A percentile compares a stretch with the other conserved stretches of the same genome.
Conservation (phyloP, 2,888 invertebrate genomes). For the Chesias legatella region DNA sequence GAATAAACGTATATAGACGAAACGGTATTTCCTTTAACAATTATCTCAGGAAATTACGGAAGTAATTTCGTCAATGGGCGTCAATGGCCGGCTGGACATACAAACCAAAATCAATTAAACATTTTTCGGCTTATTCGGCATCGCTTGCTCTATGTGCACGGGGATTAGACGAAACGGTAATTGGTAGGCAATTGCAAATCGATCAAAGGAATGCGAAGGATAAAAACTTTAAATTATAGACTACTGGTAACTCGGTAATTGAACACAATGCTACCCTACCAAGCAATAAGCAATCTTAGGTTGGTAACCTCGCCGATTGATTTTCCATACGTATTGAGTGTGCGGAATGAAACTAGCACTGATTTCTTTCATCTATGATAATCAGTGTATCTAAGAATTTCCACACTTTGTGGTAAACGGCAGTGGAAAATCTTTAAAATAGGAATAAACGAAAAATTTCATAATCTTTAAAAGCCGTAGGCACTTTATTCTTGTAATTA, state of each 20-base stretch:
- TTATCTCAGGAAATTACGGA: no score
- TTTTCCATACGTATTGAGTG: constrained; percentile 32
- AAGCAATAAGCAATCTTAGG: constrained; percentile 51
- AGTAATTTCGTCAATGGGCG: no score
- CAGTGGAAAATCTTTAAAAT: no score
- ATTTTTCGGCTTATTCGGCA: no score
- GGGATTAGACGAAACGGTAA: constrained; percentile 3
- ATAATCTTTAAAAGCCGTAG: constrained; percentile 49
- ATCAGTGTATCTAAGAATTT: no score
- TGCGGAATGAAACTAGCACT: no score
- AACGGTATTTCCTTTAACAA: no score
- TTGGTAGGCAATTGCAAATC: constrained; percentile 18
- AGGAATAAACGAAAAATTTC: constrained; percentile 38
- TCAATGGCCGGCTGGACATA: no score
- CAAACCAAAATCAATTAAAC: no score
- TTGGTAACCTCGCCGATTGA: constrained; percentile 48
- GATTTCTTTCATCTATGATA: no score
- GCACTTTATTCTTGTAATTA: constrained; percentile 54
- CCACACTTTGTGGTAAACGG: no score
- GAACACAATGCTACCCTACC: constrained; percentile 47
- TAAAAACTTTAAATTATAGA: constrained; percentile 57
- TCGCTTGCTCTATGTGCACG: background rate
- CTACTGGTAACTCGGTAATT: constrained; percentile 44
- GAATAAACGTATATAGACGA: no score
- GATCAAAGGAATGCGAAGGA: constrained; percentile 26